Evolutionary conservation across 1,140 invertebrate species (phyloP), one percentile per base, ranked within the genome.

Genomic region (Saccostrea cuccullata): DNA sequence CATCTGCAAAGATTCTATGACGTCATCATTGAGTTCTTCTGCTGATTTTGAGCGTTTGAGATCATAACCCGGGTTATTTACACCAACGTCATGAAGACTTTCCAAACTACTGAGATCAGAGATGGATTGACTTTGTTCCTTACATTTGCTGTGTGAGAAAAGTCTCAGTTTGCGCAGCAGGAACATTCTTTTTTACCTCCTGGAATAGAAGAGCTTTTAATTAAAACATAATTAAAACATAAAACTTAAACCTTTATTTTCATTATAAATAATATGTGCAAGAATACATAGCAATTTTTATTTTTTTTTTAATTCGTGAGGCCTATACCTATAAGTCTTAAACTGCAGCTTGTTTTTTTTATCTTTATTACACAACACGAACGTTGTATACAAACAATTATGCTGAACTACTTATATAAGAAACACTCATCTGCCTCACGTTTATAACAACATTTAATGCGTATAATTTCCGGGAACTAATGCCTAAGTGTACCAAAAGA

Each of bases 131-230:
- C 70, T 77, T 36, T 47, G 47, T 47, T 77, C 70, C 15, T 77
- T 77, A 77, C 70, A 77, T 77, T 77, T 77, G 26, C 70, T 77
- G 26, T 77, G 70, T 15, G 70, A 77, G 26, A 77, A 77, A 36
- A 77, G 30, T 36, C 70, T 26, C 11, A 77, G 70, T 77, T 77
- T 77, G 13, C 70, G 70, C 23, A 77, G 30, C 2, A 77, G 26
- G 70, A 77, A 77, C 70, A 77, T 77, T 77, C 70, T 77, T 77
- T 77, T 15, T 36, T 77, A 30, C 15, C 13, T 12, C 70, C 70
- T 77, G 26, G 30, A 77, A 73, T n/a, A n/a, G n/a, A n/a, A n/a
- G n/a, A n/a, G n/a, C n/a, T n/a, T n/a, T n/a, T n/a, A n/a, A n/a
- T n/a, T n/a, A 47, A 47, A 47, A 47, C 1, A 47, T 47, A 47